Percentiles rank a stretch among this genome's conserved stretches.
Evolutionary conservation across 92 coral and sea anemone species (phyloP).

Genomic region (Anthopleura xanthogrammica): DNA sequence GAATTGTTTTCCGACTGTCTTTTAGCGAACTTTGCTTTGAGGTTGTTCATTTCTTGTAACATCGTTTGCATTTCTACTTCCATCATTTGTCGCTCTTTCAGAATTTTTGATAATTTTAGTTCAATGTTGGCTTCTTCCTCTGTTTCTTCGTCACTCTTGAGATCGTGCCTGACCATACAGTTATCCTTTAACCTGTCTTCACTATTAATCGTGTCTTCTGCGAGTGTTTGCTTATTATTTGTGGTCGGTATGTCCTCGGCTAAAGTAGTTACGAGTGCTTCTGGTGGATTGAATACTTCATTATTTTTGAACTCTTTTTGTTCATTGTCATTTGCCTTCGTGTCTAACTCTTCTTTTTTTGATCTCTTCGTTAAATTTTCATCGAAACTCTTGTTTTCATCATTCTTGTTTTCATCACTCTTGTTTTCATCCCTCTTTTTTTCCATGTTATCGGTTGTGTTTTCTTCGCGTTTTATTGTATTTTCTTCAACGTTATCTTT

Average conservation of each 20-base stretch:
- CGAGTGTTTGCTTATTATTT: background rate
- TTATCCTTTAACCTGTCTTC: no score
- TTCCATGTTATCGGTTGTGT: background rate
- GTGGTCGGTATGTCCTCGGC: background rate
- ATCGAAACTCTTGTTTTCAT: background rate
- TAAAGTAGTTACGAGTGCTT: background rate
- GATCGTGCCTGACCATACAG: background rate
- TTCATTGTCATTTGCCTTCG: background rate
- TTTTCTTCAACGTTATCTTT: background rate
- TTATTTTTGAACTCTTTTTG: background rate
- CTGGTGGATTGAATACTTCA: background rate
- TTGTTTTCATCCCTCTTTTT: background rate
- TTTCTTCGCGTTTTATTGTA: background rate
- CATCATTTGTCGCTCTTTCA: slow-evolving; percentile 32
- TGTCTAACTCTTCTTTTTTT: background rate
- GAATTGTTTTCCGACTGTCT: slow-evolving; percentile 2
- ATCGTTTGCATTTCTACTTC: slow-evolving; percentile 25
- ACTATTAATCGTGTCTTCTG: background rate
- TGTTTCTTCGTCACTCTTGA: slow-evolving; percentile 12
- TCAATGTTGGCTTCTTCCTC: slow-evolving; percentile 32
- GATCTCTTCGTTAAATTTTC: background rate
- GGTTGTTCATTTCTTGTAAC: slow-evolving; percentile 8
- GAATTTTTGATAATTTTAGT: slow-evolving; percentile 24
- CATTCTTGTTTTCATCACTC: background rate
- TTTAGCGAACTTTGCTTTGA: slow-evolving; percentile 20